Evolutionary conservation across 2,888 invertebrate genomes (phyloP), one percentile per base, ranked within the genome.

Genomic region (Nomada flava): DNA sequence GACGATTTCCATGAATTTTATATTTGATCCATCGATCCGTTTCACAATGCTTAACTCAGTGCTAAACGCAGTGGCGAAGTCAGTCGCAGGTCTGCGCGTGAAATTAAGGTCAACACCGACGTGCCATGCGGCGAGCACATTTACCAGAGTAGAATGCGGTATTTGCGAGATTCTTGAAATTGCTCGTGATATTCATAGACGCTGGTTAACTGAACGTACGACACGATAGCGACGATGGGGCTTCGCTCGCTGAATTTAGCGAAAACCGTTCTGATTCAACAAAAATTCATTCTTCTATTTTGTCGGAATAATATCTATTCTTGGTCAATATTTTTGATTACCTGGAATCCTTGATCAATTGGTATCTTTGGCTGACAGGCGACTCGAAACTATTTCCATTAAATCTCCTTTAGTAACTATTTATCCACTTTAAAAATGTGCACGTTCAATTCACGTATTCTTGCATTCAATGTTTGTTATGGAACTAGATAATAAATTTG

Each of bases 91-190:
- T 64, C 63, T 52, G 62, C 36, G 60, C 47, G 69, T 64, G 67
- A 77, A 85, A 85, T 85, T 85, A 77, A 65, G 59, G 65, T 84
- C 79, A 53, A 55, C 73, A 29, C 36, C 62, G 55, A 52, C 53
- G 47, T 65, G 69, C 29, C 60, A 69, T 18, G 67, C 50, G 26
- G 20, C 36, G 63, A 72, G 68, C 65, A 65, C 82, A 74, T 71
- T 82, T 80, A 68, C 52, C 23, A 53, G 53, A 59, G 52, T 44
- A 63, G 55, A 74, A 55, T 76, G 70, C 70, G 47, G 73, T 73
- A 76, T 83, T 65, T 62, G 71, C 64, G 53, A 76, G 72, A 67
- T 76, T 69, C 82, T 76, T 72, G 67, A 72, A 72, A 79, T 79
- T 76, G 36, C 72, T 68, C 59, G 42, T 63, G 59, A 63, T 63